Base-by-base conservation (phyloP, 2,113 vertebrate genomes). In the Anguilla japonica region DNA sequence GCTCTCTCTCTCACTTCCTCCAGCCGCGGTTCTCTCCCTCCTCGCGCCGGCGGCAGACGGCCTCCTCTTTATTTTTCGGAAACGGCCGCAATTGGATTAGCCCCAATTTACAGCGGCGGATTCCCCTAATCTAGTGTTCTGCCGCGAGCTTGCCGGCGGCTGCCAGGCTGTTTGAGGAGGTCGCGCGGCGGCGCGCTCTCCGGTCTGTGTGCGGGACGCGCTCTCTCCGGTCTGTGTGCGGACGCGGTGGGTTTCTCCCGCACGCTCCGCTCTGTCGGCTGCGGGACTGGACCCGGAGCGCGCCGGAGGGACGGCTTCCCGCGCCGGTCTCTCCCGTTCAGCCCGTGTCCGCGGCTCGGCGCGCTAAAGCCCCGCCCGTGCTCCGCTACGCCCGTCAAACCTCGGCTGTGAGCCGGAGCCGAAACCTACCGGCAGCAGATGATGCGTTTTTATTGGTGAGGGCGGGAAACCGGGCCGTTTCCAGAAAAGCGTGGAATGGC, bases 41-140 rank as follows among this genome's bases (percentile, higher is more conserved):
- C n/a, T n/a, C n/a, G n/a, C n/a, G n/a, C n/a, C n/a, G n/a, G n/a
- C n/a, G n/a, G n/a, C n/a, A n/a, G n/a, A n/a, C n/a, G n/a, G n/a
- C n/a, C n/a, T n/a, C n/a, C n/a, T n/a, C n/a, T n/a, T n/a, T 34
- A 34, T 34, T 34, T 34, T 34, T 34, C 34, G 14, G 50, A 84
- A 88, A 84, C 79, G 82, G 80, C 60, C 85, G 41, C 85, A 81
- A 89, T 89, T 87, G 75, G 79, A 90, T 91, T 89, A 87, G 84
- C 53, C 82, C 79, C 87, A 81, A 84, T 91, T 85, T 71, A 41
- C n/a, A 75, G 57, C 88, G 87, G 88, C 87, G 84, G 84, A 79
- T 80, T 85, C 82, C 82, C 53, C 29, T 88, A 91, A 91, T 91
- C 85, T 63, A 88, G 91, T 89, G 43, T 87, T 22, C 75, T 41